Conservation (phyloP, 2,113 vertebrate species). For the Carollia perspicillata region DNA sequence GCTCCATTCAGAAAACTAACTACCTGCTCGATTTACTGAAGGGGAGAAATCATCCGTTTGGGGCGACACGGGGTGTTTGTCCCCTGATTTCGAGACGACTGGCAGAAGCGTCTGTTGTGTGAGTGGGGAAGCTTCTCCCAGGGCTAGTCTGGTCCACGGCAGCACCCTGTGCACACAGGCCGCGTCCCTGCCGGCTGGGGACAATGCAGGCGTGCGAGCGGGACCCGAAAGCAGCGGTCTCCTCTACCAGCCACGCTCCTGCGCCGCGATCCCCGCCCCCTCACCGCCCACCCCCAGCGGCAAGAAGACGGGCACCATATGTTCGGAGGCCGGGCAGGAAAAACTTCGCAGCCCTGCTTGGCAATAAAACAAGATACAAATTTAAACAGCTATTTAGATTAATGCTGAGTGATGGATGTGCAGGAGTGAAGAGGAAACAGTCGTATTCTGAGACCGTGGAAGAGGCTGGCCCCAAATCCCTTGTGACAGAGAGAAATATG, state of each 20-base stretch:
- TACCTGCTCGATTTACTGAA: not conserved
- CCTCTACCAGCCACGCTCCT: not conserved
- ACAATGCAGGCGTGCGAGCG: no score
- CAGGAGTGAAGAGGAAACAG: constrained; percentile 58
- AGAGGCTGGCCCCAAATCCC: constrained; percentile 55
- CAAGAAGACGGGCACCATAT: not conserved
- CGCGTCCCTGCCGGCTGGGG: not conserved
- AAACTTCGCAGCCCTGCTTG: constrained; percentile 43
- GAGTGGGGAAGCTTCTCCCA: not conserved
- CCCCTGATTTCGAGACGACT: not conserved
- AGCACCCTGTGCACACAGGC: not conserved
- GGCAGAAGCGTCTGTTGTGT: not conserved
- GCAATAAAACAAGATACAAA: constrained; percentile 64
- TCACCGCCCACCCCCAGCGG: not conserved
- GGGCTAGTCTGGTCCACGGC: not conserved
- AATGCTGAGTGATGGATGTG: constrained; percentile 42
- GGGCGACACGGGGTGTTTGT: not conserved
- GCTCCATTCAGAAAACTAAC: not conserved
- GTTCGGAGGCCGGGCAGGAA: constrained; percentile 58
- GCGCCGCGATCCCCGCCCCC: not conserved
- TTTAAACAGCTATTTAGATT: constrained; percentile 41
- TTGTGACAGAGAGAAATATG: constrained; percentile 62
- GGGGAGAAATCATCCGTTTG: not conserved
- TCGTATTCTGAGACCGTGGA: constrained; percentile 45
- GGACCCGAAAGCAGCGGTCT: not conserved